Evolutionary conservation across 2,888 invertebrate species (phyloP), one percentile per base, ranked within the genome.

Genomic region (Idaea aversata): DNA sequence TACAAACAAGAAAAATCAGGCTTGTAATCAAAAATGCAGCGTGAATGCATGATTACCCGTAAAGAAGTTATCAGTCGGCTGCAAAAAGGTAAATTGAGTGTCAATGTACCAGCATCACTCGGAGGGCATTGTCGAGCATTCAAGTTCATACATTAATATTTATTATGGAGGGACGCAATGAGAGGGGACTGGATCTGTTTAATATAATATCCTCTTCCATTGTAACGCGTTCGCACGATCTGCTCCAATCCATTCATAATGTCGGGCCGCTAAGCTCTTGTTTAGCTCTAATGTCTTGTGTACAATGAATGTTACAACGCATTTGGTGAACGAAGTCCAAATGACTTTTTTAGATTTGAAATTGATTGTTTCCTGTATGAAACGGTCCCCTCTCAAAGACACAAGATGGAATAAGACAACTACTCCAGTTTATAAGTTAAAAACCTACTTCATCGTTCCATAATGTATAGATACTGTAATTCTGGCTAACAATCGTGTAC

Each of bases 121-220:
- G 81, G 68, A 68, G 76, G 74, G 80, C 80, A 87, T 86, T 86
- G 87, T 85, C 83, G 81, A 82, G 83, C 86, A 85, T 88, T 90
- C 87, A 91, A 88, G 91, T 89, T 91, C 88, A 87, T 87, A 87
- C 88, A 91, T 92, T 92, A 90, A 91, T 91, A 92, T 91, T 91
- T 91, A 90, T 91, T 91, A 88, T 89, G 86, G 88, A 87, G 88
- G 86, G 85, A 58, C 58, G 58, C 80, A 77, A 71, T 74, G 73
- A 75, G 86, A 88, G 91, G 90, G 90, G 90, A 79, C 87, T 83
- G 82, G 87, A 87, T 88, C 90, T 90, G 91, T 92, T 92, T 91
- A 92, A 91, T 92, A 91, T 92, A 91, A 93, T 93, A 90, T 92
- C 92, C 92, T 87, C 87, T 81, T 88, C 72, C 71, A 91, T 91